A percentile compares a stretch with the other conserved stretches of the same genome.
phyloP scores from a whole-genome alignment of 2,888 invertebrate genomes.

The Caenorhabditis parvicauda region DNA sequence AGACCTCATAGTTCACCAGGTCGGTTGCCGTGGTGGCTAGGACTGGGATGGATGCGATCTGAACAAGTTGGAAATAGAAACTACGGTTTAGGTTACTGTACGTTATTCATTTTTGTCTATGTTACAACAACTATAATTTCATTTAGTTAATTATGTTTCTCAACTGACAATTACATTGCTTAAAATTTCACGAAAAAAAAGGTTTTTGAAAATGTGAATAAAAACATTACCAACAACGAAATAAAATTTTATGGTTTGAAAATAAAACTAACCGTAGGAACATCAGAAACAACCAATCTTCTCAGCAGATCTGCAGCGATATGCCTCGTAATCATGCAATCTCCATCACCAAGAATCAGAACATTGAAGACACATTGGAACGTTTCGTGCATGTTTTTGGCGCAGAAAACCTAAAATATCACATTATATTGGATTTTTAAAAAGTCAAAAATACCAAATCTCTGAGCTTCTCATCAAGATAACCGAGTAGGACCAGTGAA shows the following conservation, averaged over 20 bases:
- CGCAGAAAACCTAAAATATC: constrained; percentile 44
- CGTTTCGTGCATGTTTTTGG: constrained; percentile 64
- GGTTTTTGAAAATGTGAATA: no score
- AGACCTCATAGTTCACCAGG: constrained; percentile 47
- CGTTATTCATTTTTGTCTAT: no score
- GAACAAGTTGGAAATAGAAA: background rate
- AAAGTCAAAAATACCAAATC: constrained; percentile 35
- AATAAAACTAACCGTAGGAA: constrained; percentile 14
- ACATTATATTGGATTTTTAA: background rate
- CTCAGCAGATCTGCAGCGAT: constrained; percentile 64
- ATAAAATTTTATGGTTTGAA: background rate
- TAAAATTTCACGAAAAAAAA: no score
- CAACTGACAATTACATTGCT: no score
- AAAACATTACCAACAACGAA: no score
- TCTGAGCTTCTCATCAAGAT: constrained; percentile 47
- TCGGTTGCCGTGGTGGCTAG: constrained; percentile 49
- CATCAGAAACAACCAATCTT: constrained; percentile 59
- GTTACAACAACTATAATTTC: no score
- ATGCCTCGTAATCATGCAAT: constrained; percentile 62
- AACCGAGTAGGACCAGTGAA: constrained; percentile 52
- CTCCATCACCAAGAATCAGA: constrained; percentile 58
- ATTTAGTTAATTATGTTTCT: no score
- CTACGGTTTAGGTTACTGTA: no score
- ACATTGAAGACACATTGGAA: constrained; percentile 65
- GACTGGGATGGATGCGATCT: constrained; percentile 32